Percentiles rank a stretch among this genome's conserved stretches.
Conservation (phyloP, 2,888 invertebrate genomes). For the Arge pagana region DNA sequence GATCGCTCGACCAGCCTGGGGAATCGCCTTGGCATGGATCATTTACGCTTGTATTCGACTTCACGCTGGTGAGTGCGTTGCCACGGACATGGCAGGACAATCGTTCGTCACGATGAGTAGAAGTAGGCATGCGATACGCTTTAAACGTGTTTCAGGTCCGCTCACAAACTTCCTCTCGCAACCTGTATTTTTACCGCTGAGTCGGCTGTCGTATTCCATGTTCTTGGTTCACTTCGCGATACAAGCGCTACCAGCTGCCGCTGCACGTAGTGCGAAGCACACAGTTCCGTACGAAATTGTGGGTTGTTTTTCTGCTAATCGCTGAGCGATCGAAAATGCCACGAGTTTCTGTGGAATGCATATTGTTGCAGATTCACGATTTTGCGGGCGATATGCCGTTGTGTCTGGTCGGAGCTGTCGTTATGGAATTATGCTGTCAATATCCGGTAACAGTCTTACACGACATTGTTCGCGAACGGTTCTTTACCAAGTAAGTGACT, state of each 20-base stretch:
- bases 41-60: conserved; percentile 60
- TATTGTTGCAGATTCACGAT: background rate
- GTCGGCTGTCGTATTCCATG: conserved; percentile 49
- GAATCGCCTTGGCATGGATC: conserved; percentile 59
- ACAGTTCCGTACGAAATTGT: background rate
- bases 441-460: conserved; percentile 21
- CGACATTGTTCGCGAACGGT: no score
- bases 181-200: conserved; percentile 38
- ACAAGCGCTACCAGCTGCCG: conserved; percentile 29
- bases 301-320: background rate
- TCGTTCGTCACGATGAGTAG: no score
- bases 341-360: background rate
- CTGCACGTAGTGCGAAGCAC: background rate
- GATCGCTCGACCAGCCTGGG: conserved; percentile 59
- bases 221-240: conserved; percentile 50
- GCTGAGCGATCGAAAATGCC: background rate
- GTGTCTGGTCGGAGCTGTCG: background rate
- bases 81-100: no score
- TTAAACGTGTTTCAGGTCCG: background rate
- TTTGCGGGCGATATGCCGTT: background rate
- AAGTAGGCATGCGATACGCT: background rate
- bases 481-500: no score
- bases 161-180: background rate
- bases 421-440: conserved; percentile 14
- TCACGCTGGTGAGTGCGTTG: conserved; percentile 57